These are phyloP conservation scores for Congeria kusceri DNA, from an alignment of 2,888 invertebrate genomes.

Conservation along the genomic window DNA sequence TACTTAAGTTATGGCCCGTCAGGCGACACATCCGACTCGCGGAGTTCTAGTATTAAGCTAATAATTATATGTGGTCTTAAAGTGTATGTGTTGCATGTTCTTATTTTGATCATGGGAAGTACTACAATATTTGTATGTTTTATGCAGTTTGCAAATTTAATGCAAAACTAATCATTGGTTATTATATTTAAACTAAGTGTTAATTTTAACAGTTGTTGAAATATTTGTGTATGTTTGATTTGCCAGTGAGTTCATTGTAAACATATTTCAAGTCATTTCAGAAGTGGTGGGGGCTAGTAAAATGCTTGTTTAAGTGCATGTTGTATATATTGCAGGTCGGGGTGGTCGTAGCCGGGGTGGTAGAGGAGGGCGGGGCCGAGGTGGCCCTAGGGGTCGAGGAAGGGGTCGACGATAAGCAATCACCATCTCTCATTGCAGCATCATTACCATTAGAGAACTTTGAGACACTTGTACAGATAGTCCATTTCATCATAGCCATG, in stretches of 20 bases:
- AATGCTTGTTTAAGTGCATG: background rate
- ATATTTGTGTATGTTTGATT: too few species aligned
- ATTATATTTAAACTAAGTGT: too few species aligned
- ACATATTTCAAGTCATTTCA: background rate
- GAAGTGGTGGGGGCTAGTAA: too few species aligned
- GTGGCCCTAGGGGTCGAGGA: constrained; percentile 74
- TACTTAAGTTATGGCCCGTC: too few species aligned
- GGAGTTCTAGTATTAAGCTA: too few species aligned
- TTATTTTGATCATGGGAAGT: background rate
- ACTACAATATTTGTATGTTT: background rate
- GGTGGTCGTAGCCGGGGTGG: constrained; percentile 72
- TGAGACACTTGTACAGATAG: too few species aligned
- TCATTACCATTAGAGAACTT: too few species aligned
- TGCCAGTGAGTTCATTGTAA: background rate
- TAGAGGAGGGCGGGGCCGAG: constrained; percentile 72
- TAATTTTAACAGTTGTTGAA: too few species aligned
- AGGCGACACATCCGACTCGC: too few species aligned
- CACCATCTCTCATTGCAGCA: background rate
- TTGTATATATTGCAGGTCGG: constrained; percentile 61
- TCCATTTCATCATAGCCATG: too few species aligned
- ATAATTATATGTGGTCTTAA: too few species aligned
- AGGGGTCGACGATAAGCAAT: constrained; percentile 67
- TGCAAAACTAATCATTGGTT: background rate
- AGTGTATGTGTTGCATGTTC: too few species aligned
- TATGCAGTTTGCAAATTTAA: background rate